Evolutionary conservation across 1,140 invertebrate species (phyloP), one percentile per base, ranked within the genome.

Genomic region (Tribolium castaneum): DNA sequence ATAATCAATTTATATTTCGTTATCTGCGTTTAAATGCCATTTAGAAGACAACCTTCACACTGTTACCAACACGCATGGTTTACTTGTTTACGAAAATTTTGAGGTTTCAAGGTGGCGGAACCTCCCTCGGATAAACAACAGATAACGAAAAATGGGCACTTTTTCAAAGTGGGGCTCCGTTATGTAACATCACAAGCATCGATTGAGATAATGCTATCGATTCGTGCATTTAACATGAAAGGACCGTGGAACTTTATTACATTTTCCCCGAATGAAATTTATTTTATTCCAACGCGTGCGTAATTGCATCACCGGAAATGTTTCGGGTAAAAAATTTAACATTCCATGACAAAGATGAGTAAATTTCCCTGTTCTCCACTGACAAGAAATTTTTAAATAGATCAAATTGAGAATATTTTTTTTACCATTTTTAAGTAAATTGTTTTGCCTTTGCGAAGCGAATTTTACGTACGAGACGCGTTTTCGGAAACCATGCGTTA

Each of bases 71-170:
- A 59, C 7, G 6, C 10, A 59, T 7, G 5, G 22, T 56, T 22
- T 10, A 7, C 3, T 16, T 16, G 54, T 30, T 59, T 59, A 59
- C 54, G 51, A 52, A 59, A 14, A 59, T 59, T 22, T 59, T 25
- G 54, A 59, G 19, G 19, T 59, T 59, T 59, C 54, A 59, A 59
- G 54, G 54, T 25, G 19, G 54, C 19, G 16, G n/a, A 59, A 30
- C 12, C 12, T 52, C 16, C 12, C 16, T 6, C 16, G 3, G 16
- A 7, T 6, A 4, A 52, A 52, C 16, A 52, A 52, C 51, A 6
- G 51, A 52, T 52, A 16, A 52, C 3, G 12, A 16, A 52, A 52
- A 52, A 10, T 45, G 9, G n/a, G 39, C 5, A 45, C 2, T 1
- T 45, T 45, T 45, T 9, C 1, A 3, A 45, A 45, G 5, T 9